A percentile compares a stretch with the other conserved stretches of the same genome.
These are phyloP conservation scores for Crambe crambe DNA, from an alignment of 37 sponge, comb jelly and placozoan genomes.

Conservation along the genomic window DNA sequence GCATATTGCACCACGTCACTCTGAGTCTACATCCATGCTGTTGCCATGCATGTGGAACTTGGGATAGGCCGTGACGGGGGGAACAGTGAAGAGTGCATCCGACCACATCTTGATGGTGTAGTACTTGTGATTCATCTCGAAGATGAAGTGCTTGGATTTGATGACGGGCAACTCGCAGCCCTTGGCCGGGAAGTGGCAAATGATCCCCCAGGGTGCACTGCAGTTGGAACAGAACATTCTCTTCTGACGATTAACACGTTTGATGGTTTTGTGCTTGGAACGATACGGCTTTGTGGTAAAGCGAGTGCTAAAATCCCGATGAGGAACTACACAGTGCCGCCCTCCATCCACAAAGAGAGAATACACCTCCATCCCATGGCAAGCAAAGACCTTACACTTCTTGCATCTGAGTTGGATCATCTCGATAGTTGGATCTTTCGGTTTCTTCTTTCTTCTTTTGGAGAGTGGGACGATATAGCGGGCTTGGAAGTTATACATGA, in stretches of 20 bases:
- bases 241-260: not conserved
- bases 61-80: conserved; percentile 1
- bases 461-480: not conserved
- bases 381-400: conserved; percentile 7
- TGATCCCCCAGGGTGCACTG: not conserved
- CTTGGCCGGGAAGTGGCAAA: conserved; percentile 8
- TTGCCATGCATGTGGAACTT: not conserved
- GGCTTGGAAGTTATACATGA: not conserved
- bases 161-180: conserved; percentile 16
- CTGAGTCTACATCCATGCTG: not conserved
- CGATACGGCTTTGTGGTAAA: not conserved
- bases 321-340: conserved; percentile 7
- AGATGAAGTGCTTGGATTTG: conserved; percentile 21
- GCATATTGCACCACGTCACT: not conserved
- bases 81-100: conserved; percentile 13
- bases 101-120: conserved; percentile 23
- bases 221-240: conserved; percentile 15
- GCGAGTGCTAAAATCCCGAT: not conserved
- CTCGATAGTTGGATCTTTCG: not conserved
- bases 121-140: not conserved
- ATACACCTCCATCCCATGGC: conserved; percentile 12
- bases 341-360: conserved; percentile 15
- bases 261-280: not conserved
- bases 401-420: not conserved
- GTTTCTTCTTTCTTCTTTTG: not conserved